Base-by-base conservation (phyloP, 2,888 invertebrate genomes). In the Torymus tubicola region DNA sequence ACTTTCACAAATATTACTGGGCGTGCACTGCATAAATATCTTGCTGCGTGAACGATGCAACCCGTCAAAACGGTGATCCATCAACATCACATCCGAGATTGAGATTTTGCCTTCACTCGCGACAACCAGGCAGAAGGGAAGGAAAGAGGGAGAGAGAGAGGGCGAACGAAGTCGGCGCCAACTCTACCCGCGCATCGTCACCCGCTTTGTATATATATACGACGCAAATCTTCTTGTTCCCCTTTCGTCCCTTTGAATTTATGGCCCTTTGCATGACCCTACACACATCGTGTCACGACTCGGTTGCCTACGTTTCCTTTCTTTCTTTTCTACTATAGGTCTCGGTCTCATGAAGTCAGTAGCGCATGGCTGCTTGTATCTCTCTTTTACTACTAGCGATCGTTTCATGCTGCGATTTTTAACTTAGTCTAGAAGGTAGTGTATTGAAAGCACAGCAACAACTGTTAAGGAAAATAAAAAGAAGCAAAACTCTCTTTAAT, bases 71-170 rank as follows among this genome's bases (percentile, higher is more conserved):
- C 2, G 75, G 78, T 84, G 83, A 87, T 87, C 85, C 85, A 86
- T 87, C 86, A 85, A 83, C 85, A 84, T 85, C 85, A 86, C 70
- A 60, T 53, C 80, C 72, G 83, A 87, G 84, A 86, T 87, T 86
- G 85, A 86, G 85, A 86, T 83, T 86, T 85, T 84, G 81, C 78
- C 84, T 84, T 85, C 83, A 84, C 8, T 8, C 42, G 42, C 42
- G 42, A 42, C 82, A 84, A 84, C 85, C 52, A 50, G 24, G 18
- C 50, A 21, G 16, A 67, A 52, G 42, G 52, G 42, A 55, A 60
- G 10, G n/a, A 61, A 74, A 69, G 16, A 24, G 13, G 57, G 24
- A n/a, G 58, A 64, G 68, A 31, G 24, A 63, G 57, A 55, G 58
- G 16, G 58, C 73, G 84, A 82, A 82, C 69, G 83, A 85, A 85